These are phyloP conservation scores for Colaptes auratus DNA, from an alignment of 2,113 vertebrate genomes.

Conservation along the genomic window DNA sequence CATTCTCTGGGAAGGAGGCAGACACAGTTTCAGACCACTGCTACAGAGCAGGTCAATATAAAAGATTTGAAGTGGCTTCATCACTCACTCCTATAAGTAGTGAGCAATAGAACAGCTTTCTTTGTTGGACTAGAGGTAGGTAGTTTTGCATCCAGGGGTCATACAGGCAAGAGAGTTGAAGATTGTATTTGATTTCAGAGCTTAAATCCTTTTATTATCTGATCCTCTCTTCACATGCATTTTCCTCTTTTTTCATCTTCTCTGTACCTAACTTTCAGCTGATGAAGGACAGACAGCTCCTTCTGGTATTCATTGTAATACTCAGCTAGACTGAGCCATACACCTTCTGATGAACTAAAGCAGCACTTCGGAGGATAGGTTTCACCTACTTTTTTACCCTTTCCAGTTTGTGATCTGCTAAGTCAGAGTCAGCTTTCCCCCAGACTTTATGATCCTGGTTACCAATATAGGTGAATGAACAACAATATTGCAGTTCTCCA, in stretches of 20 bases:
- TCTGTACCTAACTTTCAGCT: not conserved
- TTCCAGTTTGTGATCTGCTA: not conserved
- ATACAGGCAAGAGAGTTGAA: not conserved
- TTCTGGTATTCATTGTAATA: not conserved
- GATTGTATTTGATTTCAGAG: not conserved
- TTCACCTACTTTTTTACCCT: not conserved
- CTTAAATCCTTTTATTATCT: not conserved
- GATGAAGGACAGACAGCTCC: not conserved
- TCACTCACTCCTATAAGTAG: accelerated
- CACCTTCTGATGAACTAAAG: not conserved
- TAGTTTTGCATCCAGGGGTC: not conserved
- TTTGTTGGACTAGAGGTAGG: not conserved
- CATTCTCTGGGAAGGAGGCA: not conserved
- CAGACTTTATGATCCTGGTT: not conserved
- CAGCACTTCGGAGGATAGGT: not conserved
- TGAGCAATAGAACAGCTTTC: not conserved
- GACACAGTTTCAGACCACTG: not conserved
- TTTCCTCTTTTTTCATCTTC: not conserved
- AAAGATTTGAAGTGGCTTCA: not conserved
- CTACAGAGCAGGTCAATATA: not conserved
- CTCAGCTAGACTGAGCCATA: not conserved
- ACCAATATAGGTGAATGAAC: not conserved
- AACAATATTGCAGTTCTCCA: not conserved
- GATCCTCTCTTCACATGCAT: not conserved
- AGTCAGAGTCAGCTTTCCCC: not conserved